phyloP scores from a whole-genome alignment of 2,888 invertebrate species.

The Pollenia amentaria region DNA sequence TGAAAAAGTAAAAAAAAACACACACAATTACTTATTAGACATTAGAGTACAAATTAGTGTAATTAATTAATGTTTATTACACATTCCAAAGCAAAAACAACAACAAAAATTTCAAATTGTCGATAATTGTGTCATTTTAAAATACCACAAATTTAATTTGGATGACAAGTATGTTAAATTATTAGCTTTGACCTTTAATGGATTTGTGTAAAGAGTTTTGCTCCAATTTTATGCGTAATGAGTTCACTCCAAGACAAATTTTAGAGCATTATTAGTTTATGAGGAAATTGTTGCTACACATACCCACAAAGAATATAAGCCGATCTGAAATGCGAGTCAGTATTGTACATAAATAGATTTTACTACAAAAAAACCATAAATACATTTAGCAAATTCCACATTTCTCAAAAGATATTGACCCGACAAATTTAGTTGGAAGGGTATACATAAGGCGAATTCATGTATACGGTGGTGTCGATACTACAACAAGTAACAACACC shows the following conservation, averaged over 20 bases:
- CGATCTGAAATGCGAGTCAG: too few relatives aligned
- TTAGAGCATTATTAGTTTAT: not conserved
- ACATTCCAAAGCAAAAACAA: not conserved
- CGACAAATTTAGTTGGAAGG: too few relatives aligned
- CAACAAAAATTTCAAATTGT: conserved; percentile 16
- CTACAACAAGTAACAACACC: too few relatives aligned
- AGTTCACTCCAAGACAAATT: not conserved
- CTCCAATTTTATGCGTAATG: not conserved
- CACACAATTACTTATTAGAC: not conserved
- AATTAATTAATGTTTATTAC: conserved; percentile 26
- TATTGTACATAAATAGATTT: too few relatives aligned
- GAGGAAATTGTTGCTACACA: not conserved
- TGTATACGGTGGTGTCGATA: too few relatives aligned
- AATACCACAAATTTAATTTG: not conserved
- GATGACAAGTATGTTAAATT: not conserved
- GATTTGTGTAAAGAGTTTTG: conserved; percentile 6
- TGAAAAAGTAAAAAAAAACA: conserved; percentile 69
- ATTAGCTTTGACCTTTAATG: conserved; percentile 21
- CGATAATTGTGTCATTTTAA: conserved; percentile 16
- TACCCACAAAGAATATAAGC: too few relatives aligned
- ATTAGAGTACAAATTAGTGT: not conserved
- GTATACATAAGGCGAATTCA: too few relatives aligned
- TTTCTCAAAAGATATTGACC: too few relatives aligned
- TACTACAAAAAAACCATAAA: too few relatives aligned
- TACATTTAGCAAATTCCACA: too few relatives aligned